Conservation (phyloP, 2,888 invertebrate species). For the Leptopilina drosophilae region DNA sequence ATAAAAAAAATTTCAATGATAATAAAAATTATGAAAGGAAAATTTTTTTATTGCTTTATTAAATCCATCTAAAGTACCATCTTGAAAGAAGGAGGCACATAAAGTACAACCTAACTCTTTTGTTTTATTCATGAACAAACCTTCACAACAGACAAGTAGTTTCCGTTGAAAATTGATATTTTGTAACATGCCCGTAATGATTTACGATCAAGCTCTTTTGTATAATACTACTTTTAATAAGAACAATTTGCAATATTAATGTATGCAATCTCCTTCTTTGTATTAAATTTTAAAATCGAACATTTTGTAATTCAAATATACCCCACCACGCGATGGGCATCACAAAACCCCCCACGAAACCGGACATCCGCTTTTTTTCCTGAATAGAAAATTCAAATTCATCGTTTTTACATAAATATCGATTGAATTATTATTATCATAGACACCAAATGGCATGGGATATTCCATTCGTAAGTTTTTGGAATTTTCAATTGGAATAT, state of each 20-base stretch:
- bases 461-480: no score
- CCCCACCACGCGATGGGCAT: no score
- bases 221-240: constrained; percentile 11
- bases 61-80: constrained; percentile 8
- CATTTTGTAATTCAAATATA: neutral
- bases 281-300: neutral
- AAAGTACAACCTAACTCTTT: constrained; percentile 3
- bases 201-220: constrained; percentile 13
- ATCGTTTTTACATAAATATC: no score
- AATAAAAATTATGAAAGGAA: neutral
- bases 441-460: no score
- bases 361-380: neutral
- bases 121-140: constrained; percentile 11
- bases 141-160: neutral
- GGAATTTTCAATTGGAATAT: no score
- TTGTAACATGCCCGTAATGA: constrained; percentile 6
- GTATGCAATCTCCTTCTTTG: neutral
- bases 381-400: neutral
- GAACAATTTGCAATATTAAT: neutral
- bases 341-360: neutral
- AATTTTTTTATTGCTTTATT: constrained; percentile 5
- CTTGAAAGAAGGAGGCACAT: neutral
- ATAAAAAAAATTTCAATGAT: neutral
- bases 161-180: constrained; percentile 28
- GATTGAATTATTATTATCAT: no score